Evolutionary conservation across 2,113 vertebrate genomes (phyloP).

Genomic region (Petroica traversi): DNA sequence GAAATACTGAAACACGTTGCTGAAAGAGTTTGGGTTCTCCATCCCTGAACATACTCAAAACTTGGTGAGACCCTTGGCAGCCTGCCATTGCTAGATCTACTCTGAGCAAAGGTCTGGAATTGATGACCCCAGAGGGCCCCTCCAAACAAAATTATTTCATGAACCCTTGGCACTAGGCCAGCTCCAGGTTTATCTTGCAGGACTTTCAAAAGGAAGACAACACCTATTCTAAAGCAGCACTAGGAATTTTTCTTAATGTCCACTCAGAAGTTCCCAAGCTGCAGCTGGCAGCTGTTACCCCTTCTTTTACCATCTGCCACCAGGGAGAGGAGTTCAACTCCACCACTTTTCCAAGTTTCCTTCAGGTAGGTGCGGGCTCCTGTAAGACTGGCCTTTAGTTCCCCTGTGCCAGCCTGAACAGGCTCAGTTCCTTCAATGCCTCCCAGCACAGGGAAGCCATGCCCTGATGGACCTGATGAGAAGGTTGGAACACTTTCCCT

Average conservation of each 20-base stretch:
- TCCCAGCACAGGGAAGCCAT: not conserved
- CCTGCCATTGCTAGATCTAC: not conserved
- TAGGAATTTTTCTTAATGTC: not conserved
- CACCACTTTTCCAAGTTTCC: not conserved
- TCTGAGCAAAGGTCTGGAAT: not conserved
- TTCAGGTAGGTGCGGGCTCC: not conserved
- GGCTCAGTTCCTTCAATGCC: not conserved
- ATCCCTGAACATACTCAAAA: not conserved
- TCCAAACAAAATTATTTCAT: not conserved
- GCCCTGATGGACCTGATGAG: not conserved
- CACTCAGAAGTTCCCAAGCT: not conserved
- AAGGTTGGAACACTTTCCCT: not conserved
- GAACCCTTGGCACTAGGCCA: not conserved
- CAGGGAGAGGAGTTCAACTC: not conserved
- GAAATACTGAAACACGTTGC: not conserved
- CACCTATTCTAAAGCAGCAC: not conserved
- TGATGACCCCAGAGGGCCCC: not conserved
- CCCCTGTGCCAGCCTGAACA: not conserved
- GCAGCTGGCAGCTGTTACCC: not conserved
- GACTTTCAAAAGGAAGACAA: not conserved
- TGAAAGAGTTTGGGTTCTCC: not conserved
- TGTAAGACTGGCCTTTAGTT: not conserved
- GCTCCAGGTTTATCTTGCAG: not conserved
- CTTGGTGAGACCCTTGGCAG: not conserved
- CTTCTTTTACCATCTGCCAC: not conserved